Base-by-base conservation (phyloP, 2,888 invertebrate genomes). In the Theretra japonica region DNA sequence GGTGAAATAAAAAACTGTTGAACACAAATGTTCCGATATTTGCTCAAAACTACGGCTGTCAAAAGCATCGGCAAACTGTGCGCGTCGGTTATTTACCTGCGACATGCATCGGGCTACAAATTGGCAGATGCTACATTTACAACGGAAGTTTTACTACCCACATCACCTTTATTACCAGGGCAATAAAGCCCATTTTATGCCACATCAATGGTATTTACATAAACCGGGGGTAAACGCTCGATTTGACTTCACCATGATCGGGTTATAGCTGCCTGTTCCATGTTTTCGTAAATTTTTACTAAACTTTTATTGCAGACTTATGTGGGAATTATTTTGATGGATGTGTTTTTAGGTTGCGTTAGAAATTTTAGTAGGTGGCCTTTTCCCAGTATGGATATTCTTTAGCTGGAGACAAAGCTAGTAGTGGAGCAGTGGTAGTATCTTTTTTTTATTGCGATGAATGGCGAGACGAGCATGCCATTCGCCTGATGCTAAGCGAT, bases 31-130 rank as follows among this genome's bases (percentile, higher is more conserved):
- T 83, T 83, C 79, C 82, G 81, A 80, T 90, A 86, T 91, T 89
- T 91, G 88, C 86, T 79, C 86, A 81, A 84, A 83, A 86, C 83
- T 87, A 83, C 83, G 82, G 83, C 90, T 90, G 91, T 90, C 90
- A 91, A 91, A 91, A 90, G 91, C 88, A 86, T 88, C 82, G 87
- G 90, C 83, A 89, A 90, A 91, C 90, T 88, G 85, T 87, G 79
- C 84, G 82, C 84, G 78, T 81, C 80, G 77, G 86, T 84, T 90
- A 88, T 90, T 91, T 91, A 89, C 90, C 85, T 82, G 83, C 81
- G 82, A 82, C 86, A 83, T 84, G 82, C 83, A 87, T 83, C 80
- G 81, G 81, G 83, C 82, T 88, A 88, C 88, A 88, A 89, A 88
- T 88, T 88, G 87, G 83, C 85, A 84, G 84, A 85, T 84, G 80